A percentile compares a stretch with the other conserved stretches of the same genome.
Evolutionary conservation across 2,888 invertebrate species (phyloP).

Genomic region (Dioctria rufipes): DNA sequence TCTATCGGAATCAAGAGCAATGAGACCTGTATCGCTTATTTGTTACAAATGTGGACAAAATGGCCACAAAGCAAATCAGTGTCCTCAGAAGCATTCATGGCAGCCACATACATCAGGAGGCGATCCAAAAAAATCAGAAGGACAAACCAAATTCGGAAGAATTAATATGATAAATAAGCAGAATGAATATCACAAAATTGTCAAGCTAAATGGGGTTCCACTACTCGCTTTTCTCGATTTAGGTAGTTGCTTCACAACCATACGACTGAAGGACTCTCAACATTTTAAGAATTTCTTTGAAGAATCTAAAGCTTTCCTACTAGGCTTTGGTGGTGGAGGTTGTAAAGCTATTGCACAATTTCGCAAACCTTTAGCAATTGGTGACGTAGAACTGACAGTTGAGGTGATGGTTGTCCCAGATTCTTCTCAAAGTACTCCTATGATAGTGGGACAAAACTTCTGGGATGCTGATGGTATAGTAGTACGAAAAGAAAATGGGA

Average conservation of each 20-base stretch:
- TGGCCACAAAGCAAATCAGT: background rate
- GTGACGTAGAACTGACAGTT: background rate
- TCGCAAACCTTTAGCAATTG: constrained; percentile 7
- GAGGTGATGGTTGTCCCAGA: background rate
- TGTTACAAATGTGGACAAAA: too few relatives aligned
- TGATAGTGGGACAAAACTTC: background rate
- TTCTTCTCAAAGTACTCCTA: background rate
- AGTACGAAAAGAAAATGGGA: background rate
- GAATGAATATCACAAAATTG: background rate
- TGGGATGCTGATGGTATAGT: background rate
- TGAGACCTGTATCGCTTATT: too few relatives aligned
- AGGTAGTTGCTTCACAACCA: constrained; percentile 15
- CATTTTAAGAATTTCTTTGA: background rate
- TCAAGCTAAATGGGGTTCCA: background rate
- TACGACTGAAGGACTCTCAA: background rate
- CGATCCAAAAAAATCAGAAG: background rate
- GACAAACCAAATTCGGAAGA: background rate
- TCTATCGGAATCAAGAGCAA: background rate
- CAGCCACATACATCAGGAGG: background rate
- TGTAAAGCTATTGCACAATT: constrained; percentile 3
- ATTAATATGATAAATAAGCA: background rate
- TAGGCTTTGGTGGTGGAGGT: constrained; percentile 13
- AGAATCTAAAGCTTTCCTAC: background rate
- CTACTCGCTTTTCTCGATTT: constrained; percentile 12
- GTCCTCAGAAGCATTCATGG: background rate